Evolutionary conservation across 2,113 vertebrate species (phyloP).

Genomic region (Etheostoma cragini): DNA sequence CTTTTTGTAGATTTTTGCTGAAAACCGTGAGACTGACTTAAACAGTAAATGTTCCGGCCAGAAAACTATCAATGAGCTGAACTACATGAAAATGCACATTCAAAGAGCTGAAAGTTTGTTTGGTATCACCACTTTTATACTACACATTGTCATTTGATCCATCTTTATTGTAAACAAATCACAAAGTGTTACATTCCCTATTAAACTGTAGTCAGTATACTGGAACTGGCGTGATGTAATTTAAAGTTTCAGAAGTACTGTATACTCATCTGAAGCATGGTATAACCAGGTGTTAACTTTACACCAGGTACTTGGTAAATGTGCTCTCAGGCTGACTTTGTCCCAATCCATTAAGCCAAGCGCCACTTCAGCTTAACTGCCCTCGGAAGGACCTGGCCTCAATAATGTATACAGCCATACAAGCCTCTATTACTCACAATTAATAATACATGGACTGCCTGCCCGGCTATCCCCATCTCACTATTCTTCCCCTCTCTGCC

Average conservation of each 20-base stretch:
- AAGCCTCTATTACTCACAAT: constrained; percentile 77
- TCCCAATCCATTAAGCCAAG: constrained; percentile 71
- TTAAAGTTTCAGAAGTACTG: constrained; percentile 18
- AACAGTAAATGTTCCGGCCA: background rate
- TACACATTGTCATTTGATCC: background rate
- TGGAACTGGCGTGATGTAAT: background rate
- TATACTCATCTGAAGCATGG: background rate
- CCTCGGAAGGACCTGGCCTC: constrained; percentile 66
- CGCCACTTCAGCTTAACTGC: constrained; percentile 75
- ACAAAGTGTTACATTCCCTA: background rate
- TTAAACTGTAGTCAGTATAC: background rate
- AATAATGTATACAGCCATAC: constrained; percentile 77
- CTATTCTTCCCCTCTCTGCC: constrained; percentile 56
- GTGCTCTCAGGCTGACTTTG: constrained; percentile 41
- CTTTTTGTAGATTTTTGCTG: background rate
- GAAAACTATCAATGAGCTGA: background rate
- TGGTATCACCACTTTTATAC: background rate
- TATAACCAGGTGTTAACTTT: constrained; percentile 62
- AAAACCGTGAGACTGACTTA: background rate
- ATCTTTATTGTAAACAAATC: background rate
- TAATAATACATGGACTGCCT: constrained; percentile 76
- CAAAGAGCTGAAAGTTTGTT: background rate
- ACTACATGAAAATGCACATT: background rate
- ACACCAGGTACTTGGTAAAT: constrained; percentile 51
- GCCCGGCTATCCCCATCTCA: constrained; percentile 54